phyloP scores from a whole-genome alignment of 2,113 vertebrate species.

The Beaufortia kweichowensis region DNA sequence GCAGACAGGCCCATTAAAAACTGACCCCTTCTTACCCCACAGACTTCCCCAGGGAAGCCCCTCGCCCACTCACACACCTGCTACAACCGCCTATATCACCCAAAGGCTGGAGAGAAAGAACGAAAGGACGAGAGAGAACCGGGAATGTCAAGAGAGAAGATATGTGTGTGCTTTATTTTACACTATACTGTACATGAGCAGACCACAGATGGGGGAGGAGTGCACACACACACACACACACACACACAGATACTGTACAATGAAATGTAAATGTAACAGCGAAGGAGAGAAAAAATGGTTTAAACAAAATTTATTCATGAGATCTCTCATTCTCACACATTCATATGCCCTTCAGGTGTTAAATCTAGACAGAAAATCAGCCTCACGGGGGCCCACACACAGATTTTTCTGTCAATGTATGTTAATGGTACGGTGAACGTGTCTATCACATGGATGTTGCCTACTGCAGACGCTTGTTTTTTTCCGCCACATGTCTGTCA shows the following conservation, averaged over 20 bases:
- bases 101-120: background rate
- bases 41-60: slow-evolving; percentile 51
- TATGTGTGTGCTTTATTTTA: slow-evolving; percentile 34
- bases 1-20: slow-evolving; percentile 64
- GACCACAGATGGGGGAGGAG: slow-evolving; percentile 10
- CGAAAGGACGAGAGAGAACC: slow-evolving; percentile 7
- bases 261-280: slow-evolving; percentile 10
- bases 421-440: slow-evolving; percentile 18
- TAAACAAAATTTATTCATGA: slow-evolving; percentile 35
- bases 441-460: slow-evolving; percentile 22
- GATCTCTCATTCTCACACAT: slow-evolving; percentile 18
- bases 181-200: slow-evolving; percentile 46
- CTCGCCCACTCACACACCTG: slow-evolving; percentile 68
- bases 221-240: slow-evolving; percentile 9
- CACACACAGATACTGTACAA: background rate
- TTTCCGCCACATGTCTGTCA: background rate
- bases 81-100: slow-evolving; percentile 55
- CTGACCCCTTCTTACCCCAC: slow-evolving; percentile 61
- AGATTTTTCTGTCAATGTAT: slow-evolving; percentile 34
- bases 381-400: background rate
- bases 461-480: slow-evolving; percentile 5
- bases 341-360: slow-evolving; percentile 32
- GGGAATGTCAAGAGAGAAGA: slow-evolving; percentile 28
- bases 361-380: slow-evolving; percentile 21
- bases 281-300: slow-evolving; percentile 3